These are phyloP conservation scores for Vidua chalybeata DNA, from an alignment of 2,113 vertebrate species.

Conservation along the genomic window DNA sequence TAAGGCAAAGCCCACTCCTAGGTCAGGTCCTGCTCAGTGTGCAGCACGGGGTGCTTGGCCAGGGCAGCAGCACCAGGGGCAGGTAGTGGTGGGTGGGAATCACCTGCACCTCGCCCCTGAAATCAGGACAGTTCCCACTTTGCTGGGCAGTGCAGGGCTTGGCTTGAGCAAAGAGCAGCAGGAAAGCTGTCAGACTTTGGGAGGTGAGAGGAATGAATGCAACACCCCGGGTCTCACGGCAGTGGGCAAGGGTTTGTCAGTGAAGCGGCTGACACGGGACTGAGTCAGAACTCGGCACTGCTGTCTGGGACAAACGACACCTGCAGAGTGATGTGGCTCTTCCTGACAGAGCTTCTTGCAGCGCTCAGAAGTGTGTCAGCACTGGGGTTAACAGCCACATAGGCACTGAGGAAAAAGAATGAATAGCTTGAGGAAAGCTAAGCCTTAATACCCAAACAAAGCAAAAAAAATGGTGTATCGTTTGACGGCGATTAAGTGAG, in stretches of 20 bases:
- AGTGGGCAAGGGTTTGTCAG: not conserved
- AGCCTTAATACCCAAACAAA: conserved; percentile 7
- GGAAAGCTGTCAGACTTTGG: not conserved
- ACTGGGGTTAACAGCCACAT: not conserved
- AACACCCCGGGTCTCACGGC: rapidly evolving
- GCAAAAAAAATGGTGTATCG: not conserved
- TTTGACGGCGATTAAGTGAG: not conserved
- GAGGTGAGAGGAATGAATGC: not conserved
- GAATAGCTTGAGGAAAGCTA: not conserved
- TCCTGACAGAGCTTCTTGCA: not conserved
- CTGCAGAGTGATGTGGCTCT: not conserved
- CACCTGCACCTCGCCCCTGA: not conserved
- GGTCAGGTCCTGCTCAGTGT: rapidly evolving
- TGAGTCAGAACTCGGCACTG: rapidly evolving
- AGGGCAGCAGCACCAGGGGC: rapidly evolving
- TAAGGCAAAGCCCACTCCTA: not conserved
- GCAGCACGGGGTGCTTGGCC: not conserved
- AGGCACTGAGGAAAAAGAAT: not conserved
- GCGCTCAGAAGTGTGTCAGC: not conserved
- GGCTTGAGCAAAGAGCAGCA: not conserved
- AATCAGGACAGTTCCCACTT: not conserved
- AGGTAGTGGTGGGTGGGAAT: not conserved
- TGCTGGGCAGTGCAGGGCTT: rapidly evolving
- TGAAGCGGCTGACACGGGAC: not conserved
- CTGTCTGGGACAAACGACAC: not conserved